Evolutionary conservation across 1,140 invertebrate genomes (phyloP), one percentile per base, ranked within the genome.

Genomic region (Platyscapa corneri): DNA sequence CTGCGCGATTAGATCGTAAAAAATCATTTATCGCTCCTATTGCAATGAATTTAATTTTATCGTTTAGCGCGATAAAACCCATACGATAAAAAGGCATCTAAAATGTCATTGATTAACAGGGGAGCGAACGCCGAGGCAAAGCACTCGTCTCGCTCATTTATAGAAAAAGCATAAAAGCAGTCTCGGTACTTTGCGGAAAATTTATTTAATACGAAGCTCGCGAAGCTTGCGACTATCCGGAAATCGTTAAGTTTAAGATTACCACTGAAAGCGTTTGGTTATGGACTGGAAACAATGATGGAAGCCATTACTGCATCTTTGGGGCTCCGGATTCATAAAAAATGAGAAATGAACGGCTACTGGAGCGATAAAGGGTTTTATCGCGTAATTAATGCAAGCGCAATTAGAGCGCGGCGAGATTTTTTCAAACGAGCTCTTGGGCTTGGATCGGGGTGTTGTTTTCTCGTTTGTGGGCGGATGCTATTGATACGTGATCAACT

Each of bases 221-320:
- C 39, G 23, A 37, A 67, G 27, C 70, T 42, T 74, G 16, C 60
- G 39, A 65, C 27, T 65, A 20, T 65, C 32, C 27, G 37, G 14
- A 30, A 65, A 80, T 80, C 60, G 39, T 80, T 65, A 65, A 46
- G n/a, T 42, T 67, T 34, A 39, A 32, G 27, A 80, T 80, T 67
- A n/a, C 23, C 27, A 42, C 20, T 74, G 70, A 74, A 23, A 70
- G 5, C 32, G 18, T 37, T 70, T 37, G 34, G 16, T 37, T 37
- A 70, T 37, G 34, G 0, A 37, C 23, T 70, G 8, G 14, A 67
- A 70, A 70, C 16, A 77, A 77, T 65, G 77, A 42, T 34, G 60
- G 34, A 81, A 81, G 27, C 42, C 49, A 46, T 81, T 81, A 67
- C 14, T 27, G 14, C 8, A 30, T 3, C 39, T 65, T 77, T 27